These are phyloP conservation scores for Agelaius phoeniceus DNA, from an alignment of 2,113 vertebrate species.

Conservation along the genomic window DNA sequence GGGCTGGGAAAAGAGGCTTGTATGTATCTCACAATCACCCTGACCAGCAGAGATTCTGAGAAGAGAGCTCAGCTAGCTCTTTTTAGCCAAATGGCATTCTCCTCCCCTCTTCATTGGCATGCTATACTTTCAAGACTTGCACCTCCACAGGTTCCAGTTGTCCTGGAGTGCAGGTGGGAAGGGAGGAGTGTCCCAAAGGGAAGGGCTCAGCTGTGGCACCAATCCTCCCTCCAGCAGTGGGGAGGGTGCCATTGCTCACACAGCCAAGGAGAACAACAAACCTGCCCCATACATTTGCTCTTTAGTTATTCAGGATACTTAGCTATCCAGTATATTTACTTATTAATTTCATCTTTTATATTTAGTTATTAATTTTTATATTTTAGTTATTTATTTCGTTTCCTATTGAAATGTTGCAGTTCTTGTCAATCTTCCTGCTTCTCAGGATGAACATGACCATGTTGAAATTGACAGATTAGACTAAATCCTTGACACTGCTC, in stretches of 20 bases:
- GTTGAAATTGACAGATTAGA: not conserved
- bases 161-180: not conserved
- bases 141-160: accelerated
- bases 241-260: not conserved
- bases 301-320: not conserved
- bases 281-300: not conserved
- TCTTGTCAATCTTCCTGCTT: not conserved
- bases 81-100: not conserved
- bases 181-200: not conserved
- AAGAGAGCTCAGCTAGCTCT: not conserved
- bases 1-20: no score
- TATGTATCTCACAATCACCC: no score
- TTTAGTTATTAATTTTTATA: not conserved
- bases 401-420: not conserved
- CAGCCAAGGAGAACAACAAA: not conserved
- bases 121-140: not conserved
- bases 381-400: not conserved
- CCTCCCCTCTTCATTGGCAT: not conserved
- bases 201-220: not conserved
- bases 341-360: not conserved
- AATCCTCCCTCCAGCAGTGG: accelerated
- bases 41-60: no score
- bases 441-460: not conserved
- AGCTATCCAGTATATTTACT: not conserved
- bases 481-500: not conserved